Base-by-base conservation (phyloP, 2,113 vertebrate species). In the Poeciliopsis prolifica region DNA sequence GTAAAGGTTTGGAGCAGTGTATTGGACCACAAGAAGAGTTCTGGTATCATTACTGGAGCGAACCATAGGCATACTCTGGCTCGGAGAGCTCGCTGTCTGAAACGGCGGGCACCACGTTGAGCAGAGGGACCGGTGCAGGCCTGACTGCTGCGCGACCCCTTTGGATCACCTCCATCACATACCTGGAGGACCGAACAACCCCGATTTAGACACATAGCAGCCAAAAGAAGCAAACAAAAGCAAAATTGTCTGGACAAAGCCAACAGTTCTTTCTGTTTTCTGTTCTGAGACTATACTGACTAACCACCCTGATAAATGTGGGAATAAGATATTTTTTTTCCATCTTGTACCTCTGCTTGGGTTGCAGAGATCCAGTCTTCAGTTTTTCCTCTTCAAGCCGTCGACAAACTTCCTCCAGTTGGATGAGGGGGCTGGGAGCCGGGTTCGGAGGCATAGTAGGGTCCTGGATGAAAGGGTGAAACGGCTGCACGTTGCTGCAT, bases 401-500 rank as follows among this genome's bases (percentile, higher is more conserved):
- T 68, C 97, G 90, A 22, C 97, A 94, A 17, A 97, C 97, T 90
- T 99, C 97, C 80, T 98, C 97, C 91, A 99, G 94, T 91, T 99
- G 97, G 15, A 96, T 99, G 78, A 99, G 94, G 2, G 97, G 97
- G 89, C 97, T 98, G 82, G 97, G 97, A 4, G 97, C 97, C 0
- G 97, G 97, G 83, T 98, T 97, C 79, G 97, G 97, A 0, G 97
- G 97, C 97, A 98, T 98, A 65, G 97, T 96, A 26, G 97, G 97
- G 78, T 99, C 97, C 86, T 98, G 97, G 83, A 98, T 95, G 93
- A 98, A 98, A 40, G 96, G 97, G 84, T 99, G 97, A 0, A 97
- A 98, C 0, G 97, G 97, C 86, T 97, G 96, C 61, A 91, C 89
- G 0, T 92, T 91, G 9, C 95, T 96, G 11, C 96, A 96, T 0